Percentiles rank a stretch among this genome's conserved stretches.
These are phyloP conservation scores for Himantopus leucocephalus DNA, from an alignment of 2,113 vertebrate species.

Conservation along the genomic window DNA sequence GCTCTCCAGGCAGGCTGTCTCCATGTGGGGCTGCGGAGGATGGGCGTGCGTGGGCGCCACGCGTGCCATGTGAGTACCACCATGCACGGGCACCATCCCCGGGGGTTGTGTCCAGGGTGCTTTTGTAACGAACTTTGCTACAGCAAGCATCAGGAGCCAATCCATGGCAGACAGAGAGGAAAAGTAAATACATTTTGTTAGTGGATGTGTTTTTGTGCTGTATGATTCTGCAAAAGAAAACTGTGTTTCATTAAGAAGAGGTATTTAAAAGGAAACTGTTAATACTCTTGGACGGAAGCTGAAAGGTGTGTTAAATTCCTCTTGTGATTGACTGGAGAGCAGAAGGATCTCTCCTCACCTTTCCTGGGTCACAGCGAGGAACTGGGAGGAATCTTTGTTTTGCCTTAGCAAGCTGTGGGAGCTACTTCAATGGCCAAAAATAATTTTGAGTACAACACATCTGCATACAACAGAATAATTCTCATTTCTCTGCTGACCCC, in stretches of 20 bases:
- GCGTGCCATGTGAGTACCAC: rapidly evolving
- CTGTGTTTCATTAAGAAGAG: background rate
- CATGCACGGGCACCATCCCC: rapidly evolving
- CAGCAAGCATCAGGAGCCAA: too few species aligned
- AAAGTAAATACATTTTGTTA: background rate
- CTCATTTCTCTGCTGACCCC: conserved; percentile 54
- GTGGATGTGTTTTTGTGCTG: background rate
- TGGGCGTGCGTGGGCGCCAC: rapidly evolving
- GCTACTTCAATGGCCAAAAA: conserved; percentile 29
- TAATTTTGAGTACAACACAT: conserved; percentile 22
- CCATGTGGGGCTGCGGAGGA: background rate
- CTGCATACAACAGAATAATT: conserved; percentile 47
- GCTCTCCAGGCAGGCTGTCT: background rate
- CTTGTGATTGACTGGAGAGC: background rate
- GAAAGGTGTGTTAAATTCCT: background rate
- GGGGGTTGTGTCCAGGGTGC: rapidly evolving
- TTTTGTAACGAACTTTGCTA: rapidly evolving
- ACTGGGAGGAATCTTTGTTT: background rate
- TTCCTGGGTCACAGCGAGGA: background rate
- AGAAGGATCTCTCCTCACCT: background rate
- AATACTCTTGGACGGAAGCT: background rate
- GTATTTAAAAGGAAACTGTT: conserved; percentile 12
- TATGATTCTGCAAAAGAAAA: background rate
- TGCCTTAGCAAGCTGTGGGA: background rate
- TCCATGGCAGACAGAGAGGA: rapidly evolving